Evolutionary conservation across 2,888 invertebrate genomes (phyloP).

Genomic region (Acanthosepion esculentum): DNA sequence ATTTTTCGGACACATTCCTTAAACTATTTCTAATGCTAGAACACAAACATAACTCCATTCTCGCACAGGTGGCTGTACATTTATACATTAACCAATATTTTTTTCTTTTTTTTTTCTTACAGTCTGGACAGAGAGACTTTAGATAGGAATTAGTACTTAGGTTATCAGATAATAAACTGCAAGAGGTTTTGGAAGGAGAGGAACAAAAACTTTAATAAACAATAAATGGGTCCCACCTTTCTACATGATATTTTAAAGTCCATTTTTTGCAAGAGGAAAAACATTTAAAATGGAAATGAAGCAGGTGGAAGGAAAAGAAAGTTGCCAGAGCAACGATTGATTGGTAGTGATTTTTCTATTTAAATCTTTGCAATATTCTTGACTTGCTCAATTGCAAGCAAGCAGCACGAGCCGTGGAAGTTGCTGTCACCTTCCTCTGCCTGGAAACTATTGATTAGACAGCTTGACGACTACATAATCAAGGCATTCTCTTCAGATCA

Average conservation of each 20-base stretch:
- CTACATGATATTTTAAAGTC: background rate
- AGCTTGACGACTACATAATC: background rate
- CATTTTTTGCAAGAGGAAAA: background rate
- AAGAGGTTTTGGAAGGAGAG: background rate
- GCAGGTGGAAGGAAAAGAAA: background rate
- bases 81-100: background rate
- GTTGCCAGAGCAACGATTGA: background rate
- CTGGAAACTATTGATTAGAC: conserved; percentile 11
- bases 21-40: too few species aligned
- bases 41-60: too few species aligned
- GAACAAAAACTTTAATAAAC: background rate
- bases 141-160: background rate
- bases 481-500: background rate
- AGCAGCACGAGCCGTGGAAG: background rate
- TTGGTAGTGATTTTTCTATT: conserved; percentile 12
- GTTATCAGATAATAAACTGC: background rate
- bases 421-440: conserved; percentile 23
- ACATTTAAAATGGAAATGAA: background rate
- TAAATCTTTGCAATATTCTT: background rate
- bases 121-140: background rate
- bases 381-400: background rate
- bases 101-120: background rate
- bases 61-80: background rate
- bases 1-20: too few species aligned
- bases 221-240: background rate